Percentiles rank a stretch among this genome's conserved stretches.
These are phyloP conservation scores for Brachionus asplanchnoidis DNA, from an alignment of 1,140 invertebrate species.

Conservation along the genomic window DNA sequence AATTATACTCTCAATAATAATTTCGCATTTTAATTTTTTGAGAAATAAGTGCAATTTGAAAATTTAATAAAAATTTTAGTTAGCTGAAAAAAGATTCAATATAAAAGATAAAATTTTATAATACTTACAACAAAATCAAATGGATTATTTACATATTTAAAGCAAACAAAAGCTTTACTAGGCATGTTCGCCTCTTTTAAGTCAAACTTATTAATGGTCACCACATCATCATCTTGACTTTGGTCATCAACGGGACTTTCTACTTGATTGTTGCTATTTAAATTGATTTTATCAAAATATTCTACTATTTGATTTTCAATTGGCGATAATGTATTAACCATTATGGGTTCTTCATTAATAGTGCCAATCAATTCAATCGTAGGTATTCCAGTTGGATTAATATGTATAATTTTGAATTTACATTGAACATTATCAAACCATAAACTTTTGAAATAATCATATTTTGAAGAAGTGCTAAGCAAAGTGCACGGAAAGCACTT, in stretches of 20 bases:
- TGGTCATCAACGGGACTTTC: not conserved
- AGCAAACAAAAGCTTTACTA: not conserved
- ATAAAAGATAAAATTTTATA: not conserved
- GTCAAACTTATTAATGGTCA: too few species aligned
- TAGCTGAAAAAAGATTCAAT: too few species aligned
- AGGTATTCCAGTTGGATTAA: not conserved
- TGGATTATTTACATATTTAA: slow-evolving; percentile 13
- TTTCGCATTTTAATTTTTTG: too few species aligned
- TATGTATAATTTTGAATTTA: not conserved
- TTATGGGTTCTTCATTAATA: not conserved
- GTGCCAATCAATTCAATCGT: not conserved
- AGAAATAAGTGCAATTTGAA: too few species aligned
- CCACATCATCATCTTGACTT: not conserved
- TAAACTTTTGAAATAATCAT: not conserved
- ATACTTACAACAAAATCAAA: slow-evolving; percentile 6
- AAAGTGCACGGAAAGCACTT: slow-evolving; percentile 12
- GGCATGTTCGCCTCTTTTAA: not conserved
- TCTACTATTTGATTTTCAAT: not conserved
- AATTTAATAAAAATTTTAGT: too few species aligned
- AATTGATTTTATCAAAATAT: not conserved
- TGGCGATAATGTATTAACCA: not conserved
- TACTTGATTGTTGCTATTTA: not conserved
- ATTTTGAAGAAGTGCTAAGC: not conserved
- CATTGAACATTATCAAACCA: not conserved
- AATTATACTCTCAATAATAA: too few species aligned